These are phyloP conservation scores for Campylomormyrus tamandua DNA, from an alignment of 2,113 vertebrate genomes.

Conservation along the genomic window DNA sequence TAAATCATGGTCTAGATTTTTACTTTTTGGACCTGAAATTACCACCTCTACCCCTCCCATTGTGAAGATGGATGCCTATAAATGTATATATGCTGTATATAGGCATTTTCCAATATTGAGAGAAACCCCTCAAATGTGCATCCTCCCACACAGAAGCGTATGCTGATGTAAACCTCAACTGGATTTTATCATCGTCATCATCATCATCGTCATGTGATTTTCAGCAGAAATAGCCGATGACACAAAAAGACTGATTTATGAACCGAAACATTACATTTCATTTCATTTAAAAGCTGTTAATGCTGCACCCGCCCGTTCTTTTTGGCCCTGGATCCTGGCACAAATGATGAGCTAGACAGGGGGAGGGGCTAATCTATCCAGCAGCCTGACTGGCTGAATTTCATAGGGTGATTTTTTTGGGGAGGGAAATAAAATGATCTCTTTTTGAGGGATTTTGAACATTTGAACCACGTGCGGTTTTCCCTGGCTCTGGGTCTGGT, in stretches of 20 bases:
- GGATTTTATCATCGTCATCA: not conserved
- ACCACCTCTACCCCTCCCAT: not conserved
- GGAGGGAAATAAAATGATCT: not conserved
- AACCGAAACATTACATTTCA: not conserved
- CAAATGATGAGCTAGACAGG: not conserved
- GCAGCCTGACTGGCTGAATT: not conserved
- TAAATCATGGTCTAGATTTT: too few relatives aligned
- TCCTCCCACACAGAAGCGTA: too few relatives aligned
- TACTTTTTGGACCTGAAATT: too few relatives aligned
- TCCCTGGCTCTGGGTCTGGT: not conserved
- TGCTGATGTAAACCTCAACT: not conserved
- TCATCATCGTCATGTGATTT: not conserved
- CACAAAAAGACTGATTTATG: not conserved
- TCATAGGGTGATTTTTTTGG: not conserved
- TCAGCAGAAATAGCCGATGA: not conserved
- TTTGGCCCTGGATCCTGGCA: not conserved
- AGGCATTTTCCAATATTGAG: too few relatives aligned
- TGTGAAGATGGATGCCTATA: too few relatives aligned
- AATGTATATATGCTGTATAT: too few relatives aligned
- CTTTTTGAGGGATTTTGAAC: not conserved
- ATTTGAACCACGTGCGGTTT: not conserved
- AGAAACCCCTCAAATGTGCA: too few relatives aligned
- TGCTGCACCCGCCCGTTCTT: not conserved
- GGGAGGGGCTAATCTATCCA: not conserved
- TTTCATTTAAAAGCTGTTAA: not conserved